Conservation (phyloP, 2,797 vertebrate genomes). For the Coracias cyanogaster region DNA sequence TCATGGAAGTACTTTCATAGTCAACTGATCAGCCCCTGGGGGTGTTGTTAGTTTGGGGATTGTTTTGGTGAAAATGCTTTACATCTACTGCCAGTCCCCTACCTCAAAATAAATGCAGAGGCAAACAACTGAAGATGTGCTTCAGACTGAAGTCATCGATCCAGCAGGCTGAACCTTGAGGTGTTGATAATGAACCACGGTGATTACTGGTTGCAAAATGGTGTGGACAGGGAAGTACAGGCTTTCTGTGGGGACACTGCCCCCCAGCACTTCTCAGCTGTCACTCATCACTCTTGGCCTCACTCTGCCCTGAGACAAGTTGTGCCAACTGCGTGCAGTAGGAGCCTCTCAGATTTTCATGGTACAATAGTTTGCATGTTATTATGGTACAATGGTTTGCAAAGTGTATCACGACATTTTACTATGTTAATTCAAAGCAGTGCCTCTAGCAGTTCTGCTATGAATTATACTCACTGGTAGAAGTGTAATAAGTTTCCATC, state of each 20-base stretch:
- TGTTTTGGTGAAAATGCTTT: not conserved
- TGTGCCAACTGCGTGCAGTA: not conserved
- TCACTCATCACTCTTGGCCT: not conserved
- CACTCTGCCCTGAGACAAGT: not conserved
- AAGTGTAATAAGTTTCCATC: not conserved
- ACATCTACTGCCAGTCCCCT: not conserved
- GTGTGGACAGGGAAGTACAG: not conserved
- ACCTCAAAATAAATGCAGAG: not conserved
- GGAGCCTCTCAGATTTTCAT: not conserved
- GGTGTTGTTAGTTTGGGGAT: not conserved
- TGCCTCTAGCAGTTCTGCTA: not conserved
- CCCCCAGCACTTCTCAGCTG: not conserved
- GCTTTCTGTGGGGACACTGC: not conserved
- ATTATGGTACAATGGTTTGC: not conserved
- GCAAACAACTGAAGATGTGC: accelerated
- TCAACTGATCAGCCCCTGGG: accelerated
- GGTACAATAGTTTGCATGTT: not conserved
- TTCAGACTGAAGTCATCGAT: not conserved
- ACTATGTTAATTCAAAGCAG: not conserved
- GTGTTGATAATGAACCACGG: not conserved
- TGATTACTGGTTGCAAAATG: not conserved
- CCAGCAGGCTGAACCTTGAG: not conserved
- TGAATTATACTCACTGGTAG: not conserved
- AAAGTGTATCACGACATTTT: not conserved
- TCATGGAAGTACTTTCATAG: not conserved